phyloP scores from a whole-genome alignment of 2,888 invertebrate genomes.

The Cheilosia pagana region DNA sequence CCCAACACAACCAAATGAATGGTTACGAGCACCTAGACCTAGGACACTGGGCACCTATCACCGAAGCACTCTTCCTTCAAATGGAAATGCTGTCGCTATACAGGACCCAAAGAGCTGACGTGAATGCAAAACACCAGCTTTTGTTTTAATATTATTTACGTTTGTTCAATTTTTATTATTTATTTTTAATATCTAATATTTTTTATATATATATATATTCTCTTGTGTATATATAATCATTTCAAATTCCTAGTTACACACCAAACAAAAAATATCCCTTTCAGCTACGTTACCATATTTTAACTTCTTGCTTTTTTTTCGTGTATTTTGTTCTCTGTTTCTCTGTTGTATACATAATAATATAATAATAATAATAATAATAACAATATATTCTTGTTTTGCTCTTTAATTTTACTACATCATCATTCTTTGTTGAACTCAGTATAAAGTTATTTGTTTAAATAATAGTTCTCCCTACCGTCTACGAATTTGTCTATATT shows the following conservation, averaged over 20 bases:
- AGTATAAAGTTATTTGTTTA: slow-evolving; percentile 55
- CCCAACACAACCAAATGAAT: too few species aligned
- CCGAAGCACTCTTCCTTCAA: too few species aligned
- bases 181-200: slow-evolving; percentile 63
- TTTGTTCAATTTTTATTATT: slow-evolving; percentile 57
- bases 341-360: slow-evolving; percentile 36
- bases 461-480: slow-evolving; percentile 27
- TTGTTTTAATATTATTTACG: slow-evolving; percentile 18
- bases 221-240: slow-evolving; percentile 67
- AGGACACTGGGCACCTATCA: too few species aligned
- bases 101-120: too few species aligned
- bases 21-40: too few species aligned
- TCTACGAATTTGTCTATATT: slow-evolving; percentile 19
- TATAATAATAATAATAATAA: slow-evolving; percentile 42
- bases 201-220: slow-evolving; percentile 64
- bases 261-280: slow-evolving; percentile 51
- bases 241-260: slow-evolving; percentile 72
- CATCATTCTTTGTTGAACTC: slow-evolving; percentile 43
- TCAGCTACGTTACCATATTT: slow-evolving; percentile 23
- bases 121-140: background rate
- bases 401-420: slow-evolving; percentile 47
- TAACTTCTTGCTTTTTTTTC: slow-evolving; percentile 22
- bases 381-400: background rate
- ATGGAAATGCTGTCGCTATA: too few species aligned
- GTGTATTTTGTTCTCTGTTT: slow-evolving; percentile 16